Percentiles rank a stretch among this genome's conserved stretches.
These are phyloP conservation scores for Paradoxurus hermaphroditus DNA, from an alignment of 2,113 vertebrate species.

Conservation along the genomic window DNA sequence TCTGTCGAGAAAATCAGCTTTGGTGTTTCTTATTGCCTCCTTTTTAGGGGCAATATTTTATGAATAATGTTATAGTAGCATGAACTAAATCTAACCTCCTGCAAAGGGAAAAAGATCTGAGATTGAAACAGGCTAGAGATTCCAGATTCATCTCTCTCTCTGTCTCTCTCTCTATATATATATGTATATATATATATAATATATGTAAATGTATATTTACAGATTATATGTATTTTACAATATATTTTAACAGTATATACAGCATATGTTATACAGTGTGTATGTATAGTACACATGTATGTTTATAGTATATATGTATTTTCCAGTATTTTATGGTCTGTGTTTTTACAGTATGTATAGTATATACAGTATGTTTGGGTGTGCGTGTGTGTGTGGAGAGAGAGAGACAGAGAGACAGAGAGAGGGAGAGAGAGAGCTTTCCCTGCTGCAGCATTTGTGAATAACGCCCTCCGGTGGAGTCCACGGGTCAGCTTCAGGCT, in stretches of 20 bases:
- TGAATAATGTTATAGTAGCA: background rate
- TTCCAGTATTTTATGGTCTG: background rate
- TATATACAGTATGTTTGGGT: background rate
- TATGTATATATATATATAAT: background rate
- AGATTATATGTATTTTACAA: background rate
- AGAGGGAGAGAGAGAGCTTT: too few relatives aligned
- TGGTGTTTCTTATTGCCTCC: background rate
- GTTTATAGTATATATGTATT: background rate
- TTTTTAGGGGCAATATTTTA: background rate
- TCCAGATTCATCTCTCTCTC: background rate
- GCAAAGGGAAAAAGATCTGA: background rate
- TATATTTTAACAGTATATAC: background rate
- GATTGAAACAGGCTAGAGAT: background rate
- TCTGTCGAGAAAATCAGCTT: background rate
- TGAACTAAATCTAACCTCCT: background rate
- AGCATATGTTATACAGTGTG: background rate
- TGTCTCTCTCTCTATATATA: too few relatives aligned
- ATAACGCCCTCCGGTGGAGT: background rate
- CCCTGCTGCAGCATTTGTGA: background rate
- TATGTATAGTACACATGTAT: background rate
- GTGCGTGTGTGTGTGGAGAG: background rate
- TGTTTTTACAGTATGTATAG: background rate
- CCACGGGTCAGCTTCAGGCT: fast-evolving
- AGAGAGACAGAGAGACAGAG: too few relatives aligned
- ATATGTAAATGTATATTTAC: background rate